These are phyloP conservation scores for Drepana falcataria DNA, from an alignment of 2,888 invertebrate species.

Conservation along the genomic window DNA sequence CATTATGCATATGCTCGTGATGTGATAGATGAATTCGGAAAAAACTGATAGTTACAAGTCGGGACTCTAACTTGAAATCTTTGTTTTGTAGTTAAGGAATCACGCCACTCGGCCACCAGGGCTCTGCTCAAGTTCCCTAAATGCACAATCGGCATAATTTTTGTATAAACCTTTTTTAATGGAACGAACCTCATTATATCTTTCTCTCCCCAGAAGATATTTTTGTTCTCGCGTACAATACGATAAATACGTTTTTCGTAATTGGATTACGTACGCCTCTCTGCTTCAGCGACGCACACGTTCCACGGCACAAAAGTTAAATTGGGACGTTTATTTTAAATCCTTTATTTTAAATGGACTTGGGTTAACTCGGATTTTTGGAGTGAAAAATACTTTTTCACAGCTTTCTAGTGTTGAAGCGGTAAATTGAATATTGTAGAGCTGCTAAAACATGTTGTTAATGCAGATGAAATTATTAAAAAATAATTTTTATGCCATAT, in stretches of 20 bases:
- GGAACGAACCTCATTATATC: background rate
- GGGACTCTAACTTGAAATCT: too few relatives aligned
- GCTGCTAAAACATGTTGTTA: too few relatives aligned
- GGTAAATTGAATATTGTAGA: background rate
- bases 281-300: constrained; percentile 11
- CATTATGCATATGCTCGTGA: too few relatives aligned
- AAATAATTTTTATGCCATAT: too few relatives aligned
- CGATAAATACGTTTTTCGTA: constrained; percentile 22
- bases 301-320: constrained; percentile 1
- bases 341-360: background rate
- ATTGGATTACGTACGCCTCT: constrained; percentile 23
- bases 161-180: background rate
- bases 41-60: too few relatives aligned
- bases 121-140: too few relatives aligned
- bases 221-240: constrained; percentile 5
- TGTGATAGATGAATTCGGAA: too few relatives aligned
- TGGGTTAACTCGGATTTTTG: background rate
- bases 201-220: background rate
- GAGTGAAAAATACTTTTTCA: background rate
- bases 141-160: too few relatives aligned
- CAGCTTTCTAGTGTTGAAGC: background rate
- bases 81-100: too few relatives aligned
- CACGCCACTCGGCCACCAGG: too few relatives aligned
- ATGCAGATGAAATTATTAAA: too few relatives aligned
- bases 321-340: background rate